These are phyloP conservation scores for Hypselothyrea guttata DNA, from an alignment of 2,888 invertebrate species.

Conservation along the genomic window DNA sequence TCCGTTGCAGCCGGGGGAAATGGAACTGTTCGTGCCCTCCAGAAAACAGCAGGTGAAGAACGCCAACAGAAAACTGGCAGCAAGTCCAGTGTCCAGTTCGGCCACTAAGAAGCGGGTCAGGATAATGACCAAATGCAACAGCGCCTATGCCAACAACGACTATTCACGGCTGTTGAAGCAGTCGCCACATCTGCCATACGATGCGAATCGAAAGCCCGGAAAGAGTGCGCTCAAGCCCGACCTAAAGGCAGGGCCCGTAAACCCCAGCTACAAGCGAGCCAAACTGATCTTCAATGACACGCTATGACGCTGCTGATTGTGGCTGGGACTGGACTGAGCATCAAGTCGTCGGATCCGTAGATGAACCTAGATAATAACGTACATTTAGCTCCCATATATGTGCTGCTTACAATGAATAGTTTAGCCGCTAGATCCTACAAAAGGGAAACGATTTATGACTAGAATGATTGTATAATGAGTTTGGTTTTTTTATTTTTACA, in stretches of 20 bases:
- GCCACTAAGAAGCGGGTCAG: slow-evolving; percentile 86
- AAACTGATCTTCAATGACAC: slow-evolving; percentile 72
- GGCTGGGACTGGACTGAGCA: slow-evolving; percentile 37
- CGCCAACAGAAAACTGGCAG: slow-evolving; percentile 69
- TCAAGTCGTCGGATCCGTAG: slow-evolving; percentile 12
- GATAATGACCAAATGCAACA: slow-evolving; percentile 88
- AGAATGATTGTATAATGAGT: no score
- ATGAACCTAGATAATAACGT: neutral
- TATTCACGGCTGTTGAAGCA: slow-evolving; percentile 87
- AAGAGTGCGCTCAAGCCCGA: slow-evolving; percentile 89
- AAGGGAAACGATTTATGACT: no score
- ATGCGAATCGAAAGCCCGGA: slow-evolving; percentile 86
- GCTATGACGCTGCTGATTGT: slow-evolving; percentile 63
- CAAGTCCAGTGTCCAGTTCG: slow-evolving; percentile 51
- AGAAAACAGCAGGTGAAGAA: slow-evolving; percentile 75
- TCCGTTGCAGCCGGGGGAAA: slow-evolving; percentile 82
- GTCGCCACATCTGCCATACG: slow-evolving; percentile 90
- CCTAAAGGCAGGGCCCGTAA: slow-evolving; percentile 87
- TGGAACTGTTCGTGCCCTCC: slow-evolving; percentile 79
- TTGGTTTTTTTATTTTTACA: slow-evolving; percentile 5
- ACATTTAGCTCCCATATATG: neutral
- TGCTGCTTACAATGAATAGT: slow-evolving; percentile 12
- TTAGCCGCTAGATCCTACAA: no score
- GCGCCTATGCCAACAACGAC: slow-evolving; percentile 88
- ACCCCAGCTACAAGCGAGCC: slow-evolving; percentile 84